A percentile compares a stretch with the other conserved stretches of the same genome.
These are phyloP conservation scores for Anoncus sp. DNA, from an alignment of 2,888 invertebrate genomes.

Conservation along the genomic window DNA sequence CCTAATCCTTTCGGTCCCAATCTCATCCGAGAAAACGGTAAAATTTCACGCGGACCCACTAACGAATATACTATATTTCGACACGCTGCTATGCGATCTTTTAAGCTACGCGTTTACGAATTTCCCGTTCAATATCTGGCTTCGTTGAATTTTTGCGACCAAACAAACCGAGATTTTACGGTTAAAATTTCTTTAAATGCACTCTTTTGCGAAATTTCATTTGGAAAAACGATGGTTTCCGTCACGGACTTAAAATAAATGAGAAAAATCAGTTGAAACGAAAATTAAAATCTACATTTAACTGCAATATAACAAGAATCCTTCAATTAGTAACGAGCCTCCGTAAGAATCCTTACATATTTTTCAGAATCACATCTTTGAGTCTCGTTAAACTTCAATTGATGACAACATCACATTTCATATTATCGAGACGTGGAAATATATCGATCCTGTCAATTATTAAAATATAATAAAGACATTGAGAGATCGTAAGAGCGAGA, in stretches of 20 bases:
- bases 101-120: neutral
- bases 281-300: too few relatives aligned
- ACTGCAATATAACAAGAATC: too few relatives aligned
- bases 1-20: conserved; percentile 27
- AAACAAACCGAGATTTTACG: conserved; percentile 6
- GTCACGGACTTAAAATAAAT: too few relatives aligned
- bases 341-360: too few relatives aligned
- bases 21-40: neutral
- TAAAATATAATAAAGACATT: conserved; percentile 40
- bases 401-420: neutral
- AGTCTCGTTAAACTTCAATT: neutral
- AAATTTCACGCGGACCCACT: conserved; percentile 1
- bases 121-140: neutral
- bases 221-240: too few relatives aligned
- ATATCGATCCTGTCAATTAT: conserved; percentile 3
- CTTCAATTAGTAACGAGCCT: too few relatives aligned
- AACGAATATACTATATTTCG: conserved; percentile 24
- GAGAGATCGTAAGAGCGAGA: conserved; percentile 13
- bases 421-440: neutral
- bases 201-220: neutral
- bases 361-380: neutral
- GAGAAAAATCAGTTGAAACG: too few relatives aligned
- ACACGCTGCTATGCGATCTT: conserved; percentile 3
- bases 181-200: conserved; percentile 5
- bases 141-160: neutral